Conservation (phyloP, 1,140 invertebrate species). For the Drosophila hydei region DNA sequence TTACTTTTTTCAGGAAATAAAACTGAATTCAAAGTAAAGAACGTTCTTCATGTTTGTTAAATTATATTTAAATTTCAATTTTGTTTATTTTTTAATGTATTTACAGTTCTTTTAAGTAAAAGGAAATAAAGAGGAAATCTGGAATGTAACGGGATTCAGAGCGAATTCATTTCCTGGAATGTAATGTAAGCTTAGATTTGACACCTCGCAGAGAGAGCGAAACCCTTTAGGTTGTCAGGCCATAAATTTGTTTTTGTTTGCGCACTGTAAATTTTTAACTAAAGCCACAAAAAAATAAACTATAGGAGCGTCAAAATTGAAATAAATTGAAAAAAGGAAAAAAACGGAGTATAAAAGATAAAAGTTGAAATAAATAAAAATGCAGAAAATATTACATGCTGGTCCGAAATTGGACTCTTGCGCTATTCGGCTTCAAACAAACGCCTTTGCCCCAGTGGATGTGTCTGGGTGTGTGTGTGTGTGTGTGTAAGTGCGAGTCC, state of each 20-base stretch:
- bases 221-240: slow-evolving; percentile 62
- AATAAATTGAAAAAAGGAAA: slow-evolving; percentile 71
- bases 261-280: slow-evolving; percentile 69
- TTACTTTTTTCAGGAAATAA: not conserved
- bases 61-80: too few relatives aligned
- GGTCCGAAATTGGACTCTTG: slow-evolving; percentile 34
- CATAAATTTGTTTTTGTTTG: slow-evolving; percentile 77
- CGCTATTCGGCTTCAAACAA: slow-evolving; percentile 4
- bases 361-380: slow-evolving; percentile 44
- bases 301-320: slow-evolving; percentile 75
- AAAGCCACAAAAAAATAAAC: slow-evolving; percentile 55
- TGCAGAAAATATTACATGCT: slow-evolving; percentile 66
- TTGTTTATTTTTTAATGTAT: too few relatives aligned
- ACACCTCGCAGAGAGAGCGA: slow-evolving; percentile 41
- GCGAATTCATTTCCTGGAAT: slow-evolving; percentile 21
- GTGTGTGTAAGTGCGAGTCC: slow-evolving; percentile 35
- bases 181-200: slow-evolving; percentile 44
- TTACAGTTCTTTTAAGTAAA: too few relatives aligned
- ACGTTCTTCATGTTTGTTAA: too few relatives aligned
- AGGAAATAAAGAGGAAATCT: too few relatives aligned
- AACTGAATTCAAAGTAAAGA: too few relatives aligned
- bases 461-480: slow-evolving; percentile 13
- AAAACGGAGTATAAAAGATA: slow-evolving; percentile 11
- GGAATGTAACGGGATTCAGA: not conserved
- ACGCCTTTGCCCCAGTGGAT: slow-evolving; percentile 17